phyloP scores from a whole-genome alignment of 2,113 vertebrate species.

The Halichoeres trimaculatus region DNA sequence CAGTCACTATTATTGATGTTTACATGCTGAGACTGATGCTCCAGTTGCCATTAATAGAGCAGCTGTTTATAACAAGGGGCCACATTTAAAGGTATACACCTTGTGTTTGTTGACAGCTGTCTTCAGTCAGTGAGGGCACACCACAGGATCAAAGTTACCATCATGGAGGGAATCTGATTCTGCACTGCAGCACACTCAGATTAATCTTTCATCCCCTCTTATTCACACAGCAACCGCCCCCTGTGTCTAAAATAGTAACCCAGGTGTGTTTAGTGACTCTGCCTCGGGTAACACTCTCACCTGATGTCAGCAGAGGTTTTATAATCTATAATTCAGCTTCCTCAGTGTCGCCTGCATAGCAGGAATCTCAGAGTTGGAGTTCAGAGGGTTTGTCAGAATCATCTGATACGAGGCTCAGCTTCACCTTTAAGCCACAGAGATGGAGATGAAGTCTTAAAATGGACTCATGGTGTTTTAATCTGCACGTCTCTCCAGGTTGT shows the following conservation, averaged over 20 bases:
- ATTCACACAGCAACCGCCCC: background rate
- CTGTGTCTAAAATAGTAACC: background rate
- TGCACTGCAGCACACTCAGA: background rate
- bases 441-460: background rate
- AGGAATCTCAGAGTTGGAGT: constrained; percentile 18
- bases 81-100: too few species aligned
- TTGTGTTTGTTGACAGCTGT: too few species aligned
- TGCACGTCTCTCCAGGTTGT: constrained; percentile 85
- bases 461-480: background rate
- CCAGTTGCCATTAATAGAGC: background rate
- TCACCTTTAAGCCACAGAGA: constrained; percentile 1
- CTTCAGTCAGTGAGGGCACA: background rate
- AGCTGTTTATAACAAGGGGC: background rate
- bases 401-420: constrained; percentile 30
- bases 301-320: constrained; percentile 39
- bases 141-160: background rate
- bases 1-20: background rate
- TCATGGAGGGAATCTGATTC: too few species aligned
- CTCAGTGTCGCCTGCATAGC: background rate
- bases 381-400: constrained; percentile 35
- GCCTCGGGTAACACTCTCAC: constrained; percentile 27
- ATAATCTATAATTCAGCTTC: constrained; percentile 71
- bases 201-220: background rate
- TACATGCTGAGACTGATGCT: background rate
- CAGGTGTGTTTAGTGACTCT: background rate